Evolutionary conservation across 2,888 invertebrate genomes (phyloP), one percentile per base, ranked within the genome.

Genomic region (Ectropis crepuscularia): DNA sequence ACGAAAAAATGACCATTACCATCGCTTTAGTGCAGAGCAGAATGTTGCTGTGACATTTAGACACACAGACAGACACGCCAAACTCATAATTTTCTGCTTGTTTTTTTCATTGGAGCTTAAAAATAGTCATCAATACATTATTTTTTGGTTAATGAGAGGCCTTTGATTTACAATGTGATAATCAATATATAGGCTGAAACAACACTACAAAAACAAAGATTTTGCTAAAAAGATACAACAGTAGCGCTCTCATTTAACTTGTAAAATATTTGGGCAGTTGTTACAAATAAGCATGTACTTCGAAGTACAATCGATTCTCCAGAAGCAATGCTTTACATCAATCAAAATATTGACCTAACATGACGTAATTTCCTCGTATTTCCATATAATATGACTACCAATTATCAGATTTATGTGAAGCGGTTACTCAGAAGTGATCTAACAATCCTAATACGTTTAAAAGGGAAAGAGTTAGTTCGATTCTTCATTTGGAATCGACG

Each of bases 361-460:
- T 70, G 71, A 69, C 64, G 68, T 49, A 61, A 71, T 64, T 64
- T 70, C 58, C 63, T 63, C 41, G 58, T 54, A 51, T 36, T 38
- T 36, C 5, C 37, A 49, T 36, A 42, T 62, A n/a, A 55, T 59
- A 70, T 60, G 67, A 59, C 57, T 38, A 41, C 50, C 45, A 37
- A 51, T 63, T 65, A 63, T 53, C 72, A 50, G 0, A 37, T 6
- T 10, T 37, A 53, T 55, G 62, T 55, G 49, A 65, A 62, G 61
- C 63, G 57, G 47, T 58, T 51, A 61, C 58, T 61, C 53, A 51
- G 59, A 57, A 63, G 4, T 67, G 71, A 70, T 64, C 64, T 72
- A 68, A 70, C 59, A 50, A 37, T 63, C 59, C 54, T 65, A 65
- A 68, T 57, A 57, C 38, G n/a, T 71, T 68, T 71, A 71, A 65